Evolutionary conservation across 2,888 invertebrate genomes (phyloP), one percentile per base, ranked within the genome.

Genomic region (Litoditis marina): DNA sequence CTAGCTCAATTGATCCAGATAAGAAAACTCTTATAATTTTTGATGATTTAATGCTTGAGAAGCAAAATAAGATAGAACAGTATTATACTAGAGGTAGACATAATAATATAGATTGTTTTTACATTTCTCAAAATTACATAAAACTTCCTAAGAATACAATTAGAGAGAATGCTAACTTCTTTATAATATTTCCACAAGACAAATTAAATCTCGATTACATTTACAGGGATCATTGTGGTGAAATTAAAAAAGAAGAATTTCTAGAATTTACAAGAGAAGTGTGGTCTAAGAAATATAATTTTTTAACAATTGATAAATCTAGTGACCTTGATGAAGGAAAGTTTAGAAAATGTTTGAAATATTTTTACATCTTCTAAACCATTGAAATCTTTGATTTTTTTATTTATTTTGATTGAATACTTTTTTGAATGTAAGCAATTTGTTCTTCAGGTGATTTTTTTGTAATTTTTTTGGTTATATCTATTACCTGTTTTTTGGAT

Each of bases 61-160:
- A 70, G 36, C 70, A 71, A 71, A 71, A 67, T 69, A 71, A 72
- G 73, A 67, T 73, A 73, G 65, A 72, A 71, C 66, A 65, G 63
- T 71, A 72, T 69, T 71, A 71, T 60, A 71, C 72, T 28, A 28
- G 70, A 46, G 72, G 69, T 50, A 63, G 71, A 25, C 71, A 71
- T 58, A 56, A 53, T 55, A 49, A 34, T 13, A 52, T 73, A 31
- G 71, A 73, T 60, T 71, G 71, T 63, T 73, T 71, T 47, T 71
- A 71, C 60, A 71, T 71, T 59, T 54, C 56, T 31, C 69, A 71
- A 42, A 71, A 71, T 72, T 71, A 71, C 57, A 71, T 71, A 16
- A 71, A 71, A 62, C 61, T 71, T 46, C 70, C 71, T 32, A 71
- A 72, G 52, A 72, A 71, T 65, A 71, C 71, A 52, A 72, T 71